Conservation (phyloP, 2,888 invertebrate genomes). For the Antitype chi region DNA sequence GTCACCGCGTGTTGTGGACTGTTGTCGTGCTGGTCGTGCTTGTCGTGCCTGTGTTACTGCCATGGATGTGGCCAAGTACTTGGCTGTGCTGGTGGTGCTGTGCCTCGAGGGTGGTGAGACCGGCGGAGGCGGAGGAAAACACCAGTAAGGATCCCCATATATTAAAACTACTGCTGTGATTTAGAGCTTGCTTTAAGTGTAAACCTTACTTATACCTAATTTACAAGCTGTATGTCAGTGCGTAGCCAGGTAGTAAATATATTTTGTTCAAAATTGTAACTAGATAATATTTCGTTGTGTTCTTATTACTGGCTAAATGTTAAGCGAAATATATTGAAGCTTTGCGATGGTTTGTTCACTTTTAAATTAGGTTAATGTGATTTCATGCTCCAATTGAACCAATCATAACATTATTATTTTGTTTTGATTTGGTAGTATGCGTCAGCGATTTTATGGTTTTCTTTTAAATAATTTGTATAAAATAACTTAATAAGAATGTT, state of each 20-base stretch:
- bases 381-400: conserved; percentile 31
- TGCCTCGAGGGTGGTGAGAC: conserved; percentile 80
- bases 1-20: conserved; percentile 71
- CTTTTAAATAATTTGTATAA: background rate
- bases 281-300: background rate
- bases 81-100: conserved; percentile 79
- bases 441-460: conserved; percentile 23
- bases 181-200: conserved; percentile 3
- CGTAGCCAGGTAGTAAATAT: background rate
- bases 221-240: background rate
- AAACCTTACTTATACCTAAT: background rate
- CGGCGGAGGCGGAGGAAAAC: conserved; percentile 85
- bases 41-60: conserved; percentile 35
- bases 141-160: conserved; percentile 80
- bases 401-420: conserved; percentile 1
- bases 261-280: background rate
- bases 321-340: conserved; percentile 39
- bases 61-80: conserved; percentile 82
- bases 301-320: background rate
- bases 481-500: background rate
- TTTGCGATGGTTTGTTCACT: conserved; percentile 26
- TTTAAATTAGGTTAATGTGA: conserved; percentile 8
- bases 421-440: conserved; percentile 10
- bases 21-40: conserved; percentile 61
- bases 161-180: background rate